Evolutionary conservation across 1,140 invertebrate species (phyloP), one percentile per base, ranked within the genome.

Genomic region (Pteromalus puparum): DNA sequence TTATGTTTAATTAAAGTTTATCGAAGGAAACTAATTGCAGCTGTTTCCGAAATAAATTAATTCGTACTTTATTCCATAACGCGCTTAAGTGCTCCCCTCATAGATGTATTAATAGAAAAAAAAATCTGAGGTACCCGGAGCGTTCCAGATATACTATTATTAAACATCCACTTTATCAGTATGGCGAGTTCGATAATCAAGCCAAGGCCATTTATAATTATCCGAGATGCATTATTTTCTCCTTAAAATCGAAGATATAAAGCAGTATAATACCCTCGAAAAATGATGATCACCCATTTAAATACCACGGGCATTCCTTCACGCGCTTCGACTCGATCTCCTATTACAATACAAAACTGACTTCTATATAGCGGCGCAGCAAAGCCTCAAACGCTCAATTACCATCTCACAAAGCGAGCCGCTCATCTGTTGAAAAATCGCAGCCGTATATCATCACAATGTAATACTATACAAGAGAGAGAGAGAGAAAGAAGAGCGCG

Each of bases 131-230:
- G 67, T 12, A 70, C 26, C 26, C 24, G 24, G n/a, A n/a, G 21
- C 65, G 70, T 28, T 72, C 70, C 30, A 73, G 10, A 38, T 73
- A 42, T 9, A 73, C 70, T 73, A 73, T 73, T 73, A 73, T 73
- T 73, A 73, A 18, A 73, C 70, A 15, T 73, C 30, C 15, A 73
- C 10, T 38, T 73, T 30, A 21, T 30, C 28, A 73, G 10, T 34
- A 34, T 9, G 38, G 10, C 30, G 5, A 38, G 30, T 26, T 48
- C n/a, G 42, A 75, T 75, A 75, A 75, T 10, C 2, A 46, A 46
- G 42, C n/a, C 42, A 48, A 75, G 73, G 73, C 7, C n/a, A 48
- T 74, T 68, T 68, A 68, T 68, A n/a, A 5, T 61, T n/a, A 61
- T 61, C 18, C 18, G 53, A 21, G 53, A 21, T 7, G 6, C 5